A percentile compares a stretch with the other conserved stretches of the same genome.
Evolutionary conservation across 1,140 invertebrate species (phyloP).

Genomic region (Brachionus koreanus): DNA sequence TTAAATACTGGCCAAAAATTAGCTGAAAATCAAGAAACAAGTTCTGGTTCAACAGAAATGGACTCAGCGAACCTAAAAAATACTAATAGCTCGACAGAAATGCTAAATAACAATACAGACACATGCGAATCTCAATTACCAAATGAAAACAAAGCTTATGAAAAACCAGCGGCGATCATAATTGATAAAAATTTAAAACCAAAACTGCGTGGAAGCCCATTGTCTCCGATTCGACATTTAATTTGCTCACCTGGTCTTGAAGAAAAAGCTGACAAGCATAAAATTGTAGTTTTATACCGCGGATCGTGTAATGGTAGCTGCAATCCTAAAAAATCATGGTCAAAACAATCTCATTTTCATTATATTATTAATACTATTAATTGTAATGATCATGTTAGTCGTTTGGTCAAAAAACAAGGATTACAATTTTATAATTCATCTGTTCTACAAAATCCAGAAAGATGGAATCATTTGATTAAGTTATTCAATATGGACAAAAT

Average conservation of each 20-base stretch:
- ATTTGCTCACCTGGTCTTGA: slow-evolving; percentile 42
- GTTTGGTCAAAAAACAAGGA: slow-evolving; percentile 40
- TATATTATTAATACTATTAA: slow-evolving; percentile 32
- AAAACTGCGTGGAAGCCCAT: not conserved
- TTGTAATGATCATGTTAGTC: slow-evolving; percentile 42
- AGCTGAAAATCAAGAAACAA: not conserved
- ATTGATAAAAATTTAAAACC: not conserved
- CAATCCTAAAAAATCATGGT: slow-evolving; percentile 17
- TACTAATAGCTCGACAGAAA: not conserved
- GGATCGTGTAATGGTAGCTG: slow-evolving; percentile 15
- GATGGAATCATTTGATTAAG: slow-evolving; percentile 21
- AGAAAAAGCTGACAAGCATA: not conserved
- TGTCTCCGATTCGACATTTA: slow-evolving; percentile 24
- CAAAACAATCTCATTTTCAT: slow-evolving; percentile 31
- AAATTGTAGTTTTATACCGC: slow-evolving; percentile 4
- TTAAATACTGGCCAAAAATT: not conserved
- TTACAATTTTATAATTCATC: slow-evolving; percentile 33
- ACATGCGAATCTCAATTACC: not conserved
- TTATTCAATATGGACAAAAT: slow-evolving; percentile 31
- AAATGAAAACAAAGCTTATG: not conserved
- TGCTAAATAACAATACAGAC: not conserved
- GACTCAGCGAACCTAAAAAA: not conserved
- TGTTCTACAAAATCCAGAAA: not conserved
- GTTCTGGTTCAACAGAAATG: not conserved
- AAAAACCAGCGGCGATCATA: not conserved